Evolutionary conservation across 2,797 vertebrate species (phyloP).

Genomic region (Arnoldichthys spilopterus): DNA sequence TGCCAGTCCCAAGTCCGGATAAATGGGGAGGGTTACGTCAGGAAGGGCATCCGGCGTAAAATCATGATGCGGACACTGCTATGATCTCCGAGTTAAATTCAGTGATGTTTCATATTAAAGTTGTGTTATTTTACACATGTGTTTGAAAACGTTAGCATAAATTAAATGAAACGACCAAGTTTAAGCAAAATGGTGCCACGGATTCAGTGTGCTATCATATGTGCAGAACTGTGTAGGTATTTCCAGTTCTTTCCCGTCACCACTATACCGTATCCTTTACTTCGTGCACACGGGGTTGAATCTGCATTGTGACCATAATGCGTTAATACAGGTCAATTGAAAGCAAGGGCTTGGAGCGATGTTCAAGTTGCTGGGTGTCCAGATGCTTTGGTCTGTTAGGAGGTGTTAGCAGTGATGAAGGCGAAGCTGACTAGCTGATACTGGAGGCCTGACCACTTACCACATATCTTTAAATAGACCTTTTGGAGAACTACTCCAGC

Average conservation of each 20-base stretch:
- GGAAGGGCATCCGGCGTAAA: too few species aligned
- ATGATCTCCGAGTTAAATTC: too few species aligned
- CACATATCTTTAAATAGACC: constrained; percentile 50
- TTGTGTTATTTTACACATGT: too few species aligned
- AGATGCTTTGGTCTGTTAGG: neutral
- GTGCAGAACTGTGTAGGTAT: constrained; percentile 40
- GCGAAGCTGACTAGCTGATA: neutral
- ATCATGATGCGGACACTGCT: too few species aligned
- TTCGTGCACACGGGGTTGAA: neutral
- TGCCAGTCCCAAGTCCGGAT: too few species aligned
- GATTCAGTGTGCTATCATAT: neutral
- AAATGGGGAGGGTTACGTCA: too few species aligned
- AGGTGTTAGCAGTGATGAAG: constrained; percentile 18
- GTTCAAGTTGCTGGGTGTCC: neutral
- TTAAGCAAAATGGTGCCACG: too few species aligned
- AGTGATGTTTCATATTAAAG: too few species aligned
- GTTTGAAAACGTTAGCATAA: too few species aligned
- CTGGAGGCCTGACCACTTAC: constrained; percentile 2
- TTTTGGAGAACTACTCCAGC: neutral
- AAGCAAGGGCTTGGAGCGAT: neutral
- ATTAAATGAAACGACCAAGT: too few species aligned
- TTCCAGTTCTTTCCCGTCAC: constrained; percentile 30
- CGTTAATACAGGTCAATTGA: neutral
- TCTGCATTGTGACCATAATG: neutral
- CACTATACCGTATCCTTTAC: constrained; percentile 1